Evolutionary conservation across 2,113 vertebrate genomes (phyloP).

Genomic region (Arothron firmamentum): DNA sequence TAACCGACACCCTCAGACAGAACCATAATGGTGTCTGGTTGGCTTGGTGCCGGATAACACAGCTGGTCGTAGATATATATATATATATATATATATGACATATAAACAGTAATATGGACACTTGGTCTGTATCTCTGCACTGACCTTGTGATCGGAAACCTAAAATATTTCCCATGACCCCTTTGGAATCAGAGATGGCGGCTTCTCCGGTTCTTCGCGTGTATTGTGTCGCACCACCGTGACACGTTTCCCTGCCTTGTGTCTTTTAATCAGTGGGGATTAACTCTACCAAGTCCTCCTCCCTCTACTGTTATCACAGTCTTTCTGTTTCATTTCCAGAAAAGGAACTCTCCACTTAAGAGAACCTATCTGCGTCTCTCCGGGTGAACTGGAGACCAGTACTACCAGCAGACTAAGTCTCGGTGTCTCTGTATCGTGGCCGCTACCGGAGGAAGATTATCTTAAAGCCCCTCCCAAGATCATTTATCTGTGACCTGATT

Average conservation of each 20-base stretch:
- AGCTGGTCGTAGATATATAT: no score
- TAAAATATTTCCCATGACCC: background rate
- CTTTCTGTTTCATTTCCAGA: conserved; percentile 20
- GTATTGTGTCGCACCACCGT: background rate
- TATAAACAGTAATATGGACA: no score
- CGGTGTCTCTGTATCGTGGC: no score
- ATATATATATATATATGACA: no score
- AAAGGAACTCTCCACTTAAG: conserved; percentile 12
- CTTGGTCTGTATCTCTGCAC: no score
- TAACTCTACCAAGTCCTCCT: conserved; percentile 30
- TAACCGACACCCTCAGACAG: no score
- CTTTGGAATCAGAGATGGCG: conserved; percentile 12
- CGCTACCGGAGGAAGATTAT: conserved; percentile 28
- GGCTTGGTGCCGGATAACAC: no score
- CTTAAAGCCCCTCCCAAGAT: conserved; percentile 35
- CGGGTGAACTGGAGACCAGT: no score
- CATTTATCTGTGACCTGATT: conserved; percentile 42
- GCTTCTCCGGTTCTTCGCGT: conserved; percentile 26
- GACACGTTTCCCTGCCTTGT: conserved; percentile 40
- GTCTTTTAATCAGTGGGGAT: conserved; percentile 52
- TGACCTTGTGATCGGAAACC: no score
- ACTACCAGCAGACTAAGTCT: no score
- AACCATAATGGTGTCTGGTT: no score
- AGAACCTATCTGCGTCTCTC: no score
- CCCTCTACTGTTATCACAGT: conserved; percentile 34